Evolutionary conservation across 2,888 invertebrate species (phyloP), one percentile per base, ranked within the genome.

Genomic region (Mythimna ferrago): DNA sequence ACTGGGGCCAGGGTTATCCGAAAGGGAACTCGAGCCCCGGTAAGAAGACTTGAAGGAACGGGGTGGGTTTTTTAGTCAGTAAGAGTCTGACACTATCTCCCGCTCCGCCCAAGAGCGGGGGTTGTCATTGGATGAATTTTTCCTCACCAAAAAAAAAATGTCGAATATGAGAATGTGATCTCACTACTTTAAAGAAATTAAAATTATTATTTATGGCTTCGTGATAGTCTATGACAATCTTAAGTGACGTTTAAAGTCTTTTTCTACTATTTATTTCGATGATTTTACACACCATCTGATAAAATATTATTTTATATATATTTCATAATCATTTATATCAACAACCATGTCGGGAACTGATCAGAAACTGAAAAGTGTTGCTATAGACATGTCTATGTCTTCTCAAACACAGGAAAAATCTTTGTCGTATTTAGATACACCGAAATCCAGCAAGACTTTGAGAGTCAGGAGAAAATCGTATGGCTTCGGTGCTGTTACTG

Each of bases 401-500:
- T 3, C 35, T 11, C 0, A n/a, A 4, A 1, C 11, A 16, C 56
- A 0, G 0, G 10, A 16, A 10, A 73, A 41, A 10, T 38, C 73
- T 11, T 0, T 0, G 3, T 0, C 1, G 2, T 35, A 48, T 0
- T 4, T 0, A 2, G 2, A 2, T 9, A 0, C 3, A 19, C 57
- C 3, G 10, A 51, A 0, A 11, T 32, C 74, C 35, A 9, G n/a
- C n/a, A 61, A 5, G 21, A 6, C 2, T 35, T 35, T 10, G 0
- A 58, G 7, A 95, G 95, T 44, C 89, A 86, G 95, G 5, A 90
- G 76, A 72, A 80, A 72, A 0, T 94, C 95, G 0, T 94, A 84
- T 75, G 95, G 95, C 0, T 96, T 94, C 54, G 11, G 86, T n/a
- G 89, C 90, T 16, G 89, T 95, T 0, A 84, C 93, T 19, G 93